Evolutionary conservation across 2,888 invertebrate species (phyloP).

Genomic region (Andricus curvator): DNA sequence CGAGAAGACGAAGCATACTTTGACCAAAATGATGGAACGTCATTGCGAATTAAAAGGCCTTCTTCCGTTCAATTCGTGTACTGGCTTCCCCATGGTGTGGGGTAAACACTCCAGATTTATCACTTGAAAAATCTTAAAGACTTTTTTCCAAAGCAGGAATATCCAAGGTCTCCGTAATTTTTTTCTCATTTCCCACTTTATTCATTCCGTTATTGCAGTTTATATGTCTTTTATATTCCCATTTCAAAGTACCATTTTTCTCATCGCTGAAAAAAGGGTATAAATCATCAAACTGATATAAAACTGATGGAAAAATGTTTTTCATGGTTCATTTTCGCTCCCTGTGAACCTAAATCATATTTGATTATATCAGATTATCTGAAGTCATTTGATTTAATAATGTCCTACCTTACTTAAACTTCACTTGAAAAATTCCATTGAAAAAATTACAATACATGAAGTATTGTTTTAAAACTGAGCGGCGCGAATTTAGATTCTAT

Average conservation of each 20-base stretch:
- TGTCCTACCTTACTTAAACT: not conserved
- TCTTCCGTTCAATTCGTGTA: not conserved
- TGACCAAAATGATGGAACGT: conserved; percentile 11
- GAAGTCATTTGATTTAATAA: not conserved
- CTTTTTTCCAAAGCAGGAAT: conserved; percentile 1
- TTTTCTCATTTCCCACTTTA: conserved; percentile 15
- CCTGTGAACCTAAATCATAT: not conserved
- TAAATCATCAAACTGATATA: conserved; percentile 46
- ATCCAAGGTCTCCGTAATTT: conserved; percentile 1
- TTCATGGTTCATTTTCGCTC: conserved; percentile 29
- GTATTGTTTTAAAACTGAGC: not conserved
- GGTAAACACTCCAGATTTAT: conserved; percentile 16
- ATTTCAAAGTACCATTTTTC: conserved; percentile 19
- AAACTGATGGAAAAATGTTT: conserved; percentile 39
- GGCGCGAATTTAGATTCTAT: not conserved
- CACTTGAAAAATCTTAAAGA: not conserved
- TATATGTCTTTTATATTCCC: conserved; percentile 31
- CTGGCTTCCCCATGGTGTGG: not conserved
- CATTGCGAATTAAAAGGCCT: conserved; percentile 26
- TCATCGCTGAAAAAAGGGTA: conserved; percentile 15
- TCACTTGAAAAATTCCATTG: not conserved
- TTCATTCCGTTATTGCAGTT: conserved; percentile 14
- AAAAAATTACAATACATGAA: not conserved
- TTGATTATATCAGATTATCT: not conserved
- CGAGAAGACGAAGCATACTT: conserved; percentile 45